These are phyloP conservation scores for Alouatta palliata DNA, from an alignment of 2,113 vertebrate species.

Conservation along the genomic window DNA sequence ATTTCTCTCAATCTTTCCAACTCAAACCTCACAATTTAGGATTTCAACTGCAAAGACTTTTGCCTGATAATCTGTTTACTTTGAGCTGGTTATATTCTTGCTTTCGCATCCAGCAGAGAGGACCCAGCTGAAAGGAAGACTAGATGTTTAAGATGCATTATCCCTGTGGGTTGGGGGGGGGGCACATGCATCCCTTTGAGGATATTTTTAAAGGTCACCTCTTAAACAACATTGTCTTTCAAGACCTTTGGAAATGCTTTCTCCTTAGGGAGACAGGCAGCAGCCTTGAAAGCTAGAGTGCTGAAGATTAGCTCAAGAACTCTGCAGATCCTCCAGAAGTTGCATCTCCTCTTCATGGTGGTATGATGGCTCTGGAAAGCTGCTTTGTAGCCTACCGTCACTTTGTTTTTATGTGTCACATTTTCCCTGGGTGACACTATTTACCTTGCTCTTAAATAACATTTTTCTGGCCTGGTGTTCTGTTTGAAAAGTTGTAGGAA, in stretches of 20 bases:
- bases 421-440: background rate
- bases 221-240: slow-evolving; percentile 16
- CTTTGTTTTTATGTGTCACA: background rate
- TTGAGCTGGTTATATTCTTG: slow-evolving; percentile 25
- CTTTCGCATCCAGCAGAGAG: slow-evolving; percentile 1
- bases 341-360: background rate
- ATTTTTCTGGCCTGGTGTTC: background rate
- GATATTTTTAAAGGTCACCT: slow-evolving; percentile 41
- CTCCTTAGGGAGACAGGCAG: background rate
- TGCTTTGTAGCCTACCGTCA: background rate
- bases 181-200: background rate
- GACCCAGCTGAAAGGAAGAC: slow-evolving; percentile 25
- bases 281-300: background rate
- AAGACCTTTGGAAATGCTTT: background rate
- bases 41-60: slow-evolving; percentile 41
- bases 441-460: background rate
- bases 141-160: background rate
- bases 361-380: background rate
- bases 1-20: slow-evolving; percentile 33
- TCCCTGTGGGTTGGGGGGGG: background rate
- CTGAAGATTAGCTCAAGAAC: background rate
- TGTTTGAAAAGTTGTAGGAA: slow-evolving; percentile 27
- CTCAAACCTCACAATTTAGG: slow-evolving; percentile 15
- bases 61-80: slow-evolving; percentile 47
- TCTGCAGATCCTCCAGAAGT: background rate